Evolutionary conservation across 2,113 vertebrate genomes (phyloP).

Genomic region (Gallinago media): DNA sequence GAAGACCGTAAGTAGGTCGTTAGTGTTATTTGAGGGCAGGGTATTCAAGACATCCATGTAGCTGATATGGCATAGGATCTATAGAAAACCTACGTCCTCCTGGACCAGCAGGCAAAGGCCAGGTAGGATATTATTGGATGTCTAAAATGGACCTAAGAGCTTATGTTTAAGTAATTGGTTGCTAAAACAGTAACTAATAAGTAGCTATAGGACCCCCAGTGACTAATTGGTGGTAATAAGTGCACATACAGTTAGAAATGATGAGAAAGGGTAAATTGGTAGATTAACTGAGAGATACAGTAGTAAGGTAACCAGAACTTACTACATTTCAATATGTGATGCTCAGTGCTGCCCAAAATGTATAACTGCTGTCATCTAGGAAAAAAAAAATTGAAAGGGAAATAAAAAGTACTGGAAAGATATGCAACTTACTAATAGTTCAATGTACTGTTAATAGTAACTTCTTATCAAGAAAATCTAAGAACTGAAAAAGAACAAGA

Average conservation of each 20-base stretch:
- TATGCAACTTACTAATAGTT: neutral
- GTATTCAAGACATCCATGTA: neutral
- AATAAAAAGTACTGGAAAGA: neutral
- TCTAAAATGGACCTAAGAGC: neutral
- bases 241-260: neutral
- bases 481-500: neutral
- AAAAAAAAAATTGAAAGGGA: neutral
- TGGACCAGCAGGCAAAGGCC: neutral
- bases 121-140: neutral
- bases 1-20: neutral
- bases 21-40: neutral
- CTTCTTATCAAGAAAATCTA: neutral
- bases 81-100: neutral
- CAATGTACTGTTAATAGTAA: neutral
- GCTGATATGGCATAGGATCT: neutral
- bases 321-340: neutral
- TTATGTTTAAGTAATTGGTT: neutral
- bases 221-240: neutral
- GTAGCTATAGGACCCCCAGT: neutral
- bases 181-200: neutral
- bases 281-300: neutral
- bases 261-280: neutral
- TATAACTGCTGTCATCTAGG: neutral
- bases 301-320: neutral
- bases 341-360: neutral